A percentile compares a stretch with the other conserved stretches of the same genome.
Evolutionary conservation across 1,140 invertebrate genomes (phyloP).

Genomic region (Zaprionus nigranus): DNA sequence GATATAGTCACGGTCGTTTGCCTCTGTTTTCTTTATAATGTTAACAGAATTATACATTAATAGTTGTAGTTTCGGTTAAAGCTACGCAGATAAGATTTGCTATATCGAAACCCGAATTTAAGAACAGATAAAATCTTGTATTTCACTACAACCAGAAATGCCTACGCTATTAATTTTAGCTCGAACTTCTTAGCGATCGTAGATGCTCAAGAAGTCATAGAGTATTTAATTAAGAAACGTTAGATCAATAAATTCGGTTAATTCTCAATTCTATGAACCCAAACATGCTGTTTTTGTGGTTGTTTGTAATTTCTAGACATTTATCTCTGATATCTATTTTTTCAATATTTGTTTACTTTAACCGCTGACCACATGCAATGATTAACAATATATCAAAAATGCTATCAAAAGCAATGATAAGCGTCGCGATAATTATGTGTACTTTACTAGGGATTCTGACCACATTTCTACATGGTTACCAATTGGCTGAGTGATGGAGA

Average conservation of each 20-base stretch:
- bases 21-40: background rate
- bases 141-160: background rate
- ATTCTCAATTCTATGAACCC: background rate
- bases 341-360: conserved; percentile 2
- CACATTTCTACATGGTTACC: conserved; percentile 5
- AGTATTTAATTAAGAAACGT: background rate
- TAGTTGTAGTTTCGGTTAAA: background rate
- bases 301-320: background rate
- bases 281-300: background rate
- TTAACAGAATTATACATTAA: background rate
- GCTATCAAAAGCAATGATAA: conserved; percentile 15
- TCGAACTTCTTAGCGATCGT: background rate
- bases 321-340: conserved; percentile 1
- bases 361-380: conserved; percentile 27
- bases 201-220: background rate
- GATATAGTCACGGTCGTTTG: background rate
- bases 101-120: background rate
- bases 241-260: background rate
- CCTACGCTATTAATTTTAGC: too few relatives aligned
- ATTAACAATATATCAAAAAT: conserved; percentile 26
- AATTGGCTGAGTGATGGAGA: conserved; percentile 10
- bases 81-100: background rate
- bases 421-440: conserved; percentile 14
- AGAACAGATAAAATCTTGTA: background rate
- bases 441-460: conserved; percentile 2